Base-by-base conservation (phyloP, 2,113 vertebrate species). In the Hiodon alosoides region DNA sequence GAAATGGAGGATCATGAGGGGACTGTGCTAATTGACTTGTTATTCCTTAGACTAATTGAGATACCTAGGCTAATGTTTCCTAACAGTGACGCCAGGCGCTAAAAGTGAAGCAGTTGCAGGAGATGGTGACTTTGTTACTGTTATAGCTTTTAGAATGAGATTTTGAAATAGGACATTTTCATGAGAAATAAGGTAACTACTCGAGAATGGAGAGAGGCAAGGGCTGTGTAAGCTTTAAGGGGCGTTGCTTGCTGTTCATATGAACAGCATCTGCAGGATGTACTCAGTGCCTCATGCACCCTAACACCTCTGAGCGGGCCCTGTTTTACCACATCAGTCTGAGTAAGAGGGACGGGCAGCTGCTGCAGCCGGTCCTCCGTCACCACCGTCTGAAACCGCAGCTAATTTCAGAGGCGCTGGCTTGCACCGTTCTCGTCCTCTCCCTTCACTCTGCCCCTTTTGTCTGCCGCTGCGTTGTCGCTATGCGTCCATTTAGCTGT, bases 281-380 rank as follows among this genome's bases (percentile, higher is more conserved):
- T 31, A 31, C 31, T 31, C 31, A 2, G 31, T 31, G 31, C 31
- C 31, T 31, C 31, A 31, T 31, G 31, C 31, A 31, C 31, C 31
- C 31, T 31, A 31, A 31, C 31, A 31, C 31, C 31, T 31, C 31
- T 1, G 31, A 31, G 31, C 31, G 31, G 31, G 31, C 31, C 31
- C 31, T 31, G 31, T 31, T 31, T 31, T 31, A 31, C 31, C 31
- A 31, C 31, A 31, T 31, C 31, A 31, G 31, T 31, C 31, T 31
- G 31, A 31, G 31, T 31, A 2, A 31, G 31, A 31, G 31, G 31
- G 31, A 31, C 31, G 31, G 31, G 31, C 82, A 77, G 73, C 79
- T 85, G 72, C 69, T 70, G 78, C 83, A 77, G 76, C 79, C 83
- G 83, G 75, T 79, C 83, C 4, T 46, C 62, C 13, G 2, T 11